Conservation (phyloP, 1,140 invertebrate species). For the Plodia interpunctella region DNA sequence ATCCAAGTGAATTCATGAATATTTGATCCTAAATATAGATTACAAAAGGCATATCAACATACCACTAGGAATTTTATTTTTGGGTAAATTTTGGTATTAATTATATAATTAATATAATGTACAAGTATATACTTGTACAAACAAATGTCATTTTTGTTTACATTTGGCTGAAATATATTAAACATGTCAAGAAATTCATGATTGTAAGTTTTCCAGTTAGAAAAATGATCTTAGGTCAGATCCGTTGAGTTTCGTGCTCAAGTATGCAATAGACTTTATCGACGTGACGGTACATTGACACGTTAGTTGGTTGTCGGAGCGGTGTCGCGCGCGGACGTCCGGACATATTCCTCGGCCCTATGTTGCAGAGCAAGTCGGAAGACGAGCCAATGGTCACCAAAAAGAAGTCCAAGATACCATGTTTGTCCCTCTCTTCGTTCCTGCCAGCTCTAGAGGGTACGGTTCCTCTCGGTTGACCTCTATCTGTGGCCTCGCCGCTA, state of each 20-base stretch:
- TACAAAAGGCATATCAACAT: too few relatives aligned
- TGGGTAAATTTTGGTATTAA: too few relatives aligned
- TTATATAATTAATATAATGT: too few relatives aligned
- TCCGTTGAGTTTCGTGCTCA: background rate
- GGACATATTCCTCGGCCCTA: conserved; percentile 38
- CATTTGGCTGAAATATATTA: too few relatives aligned
- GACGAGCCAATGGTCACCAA: conserved; percentile 66
- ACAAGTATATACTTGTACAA: too few relatives aligned
- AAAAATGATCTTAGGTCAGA: too few relatives aligned
- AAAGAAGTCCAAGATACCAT: conserved; percentile 72
- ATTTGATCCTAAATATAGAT: too few relatives aligned
- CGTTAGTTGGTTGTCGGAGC: conserved; percentile 41
- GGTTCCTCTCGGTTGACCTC: conserved; percentile 52
- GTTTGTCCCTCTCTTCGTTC: conserved; percentile 63
- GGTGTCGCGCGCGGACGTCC: conserved; percentile 64
- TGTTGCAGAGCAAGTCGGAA: conserved; percentile 64
- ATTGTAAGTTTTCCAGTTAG: background rate
- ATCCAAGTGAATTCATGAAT: too few relatives aligned
- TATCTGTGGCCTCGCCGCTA: conserved; percentile 60
- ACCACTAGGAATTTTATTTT: too few relatives aligned
- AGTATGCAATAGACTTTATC: conserved; percentile 47
- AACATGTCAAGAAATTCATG: too few relatives aligned
- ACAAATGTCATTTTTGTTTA: too few relatives aligned
- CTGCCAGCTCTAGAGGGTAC: conserved; percentile 70
- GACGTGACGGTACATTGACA: conserved; percentile 57